Evolutionary conservation across 2,888 invertebrate species (phyloP).

Genomic region (Zygaena filipendulae): DNA sequence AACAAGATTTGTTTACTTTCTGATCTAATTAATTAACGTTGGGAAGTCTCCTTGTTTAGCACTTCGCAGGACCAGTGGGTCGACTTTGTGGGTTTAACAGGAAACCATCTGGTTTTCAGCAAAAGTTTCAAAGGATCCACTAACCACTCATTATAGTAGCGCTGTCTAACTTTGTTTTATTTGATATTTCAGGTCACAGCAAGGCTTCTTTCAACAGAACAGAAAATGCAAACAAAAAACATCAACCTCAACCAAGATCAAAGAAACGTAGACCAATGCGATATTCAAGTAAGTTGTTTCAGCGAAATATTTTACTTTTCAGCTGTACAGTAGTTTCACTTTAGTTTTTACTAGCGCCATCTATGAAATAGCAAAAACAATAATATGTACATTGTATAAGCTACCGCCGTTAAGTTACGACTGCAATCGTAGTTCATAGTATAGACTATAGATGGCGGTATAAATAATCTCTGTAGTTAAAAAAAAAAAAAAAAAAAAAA

Average conservation of each 20-base stretch:
- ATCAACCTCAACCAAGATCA: constrained; percentile 68
- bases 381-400: not conserved
- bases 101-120: too few relatives aligned
- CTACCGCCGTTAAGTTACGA: constrained; percentile 15
- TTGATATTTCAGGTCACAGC: too few relatives aligned
- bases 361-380: constrained; percentile 9
- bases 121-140: too few relatives aligned
- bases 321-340: constrained; percentile 1
- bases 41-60: too few relatives aligned
- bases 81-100: too few relatives aligned
- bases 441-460: constrained; percentile 29
- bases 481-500: too few relatives aligned
- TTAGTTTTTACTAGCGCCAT: constrained; percentile 11
- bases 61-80: too few relatives aligned
- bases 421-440: constrained; percentile 14
- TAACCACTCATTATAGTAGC: too few relatives aligned
- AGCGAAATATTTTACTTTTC: constrained; percentile 8
- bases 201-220: too few relatives aligned
- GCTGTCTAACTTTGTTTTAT: too few relatives aligned
- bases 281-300: constrained; percentile 33
- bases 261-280: constrained; percentile 40
- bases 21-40: too few relatives aligned
- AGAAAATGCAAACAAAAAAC: constrained; percentile 72
- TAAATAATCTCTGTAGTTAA: constrained; percentile 12
- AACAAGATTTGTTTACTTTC: too few relatives aligned